A percentile compares a stretch with the other conserved stretches of the same genome.
Conservation (phyloP, 2,113 vertebrate genomes). For the Petrocephalus microphthalmus region DNA sequence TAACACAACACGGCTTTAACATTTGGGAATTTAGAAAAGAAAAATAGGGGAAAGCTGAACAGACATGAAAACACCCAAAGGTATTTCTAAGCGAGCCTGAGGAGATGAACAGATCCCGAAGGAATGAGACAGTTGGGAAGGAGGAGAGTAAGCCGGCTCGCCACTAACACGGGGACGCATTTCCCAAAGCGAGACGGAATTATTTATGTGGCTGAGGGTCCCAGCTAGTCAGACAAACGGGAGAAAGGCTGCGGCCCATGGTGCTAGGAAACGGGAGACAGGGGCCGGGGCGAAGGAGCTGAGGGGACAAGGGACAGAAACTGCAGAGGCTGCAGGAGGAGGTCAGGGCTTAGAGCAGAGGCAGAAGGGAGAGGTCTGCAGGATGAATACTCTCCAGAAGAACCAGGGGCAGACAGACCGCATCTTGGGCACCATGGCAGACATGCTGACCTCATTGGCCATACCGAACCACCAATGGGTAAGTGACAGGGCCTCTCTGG, state of each 20-base stretch:
- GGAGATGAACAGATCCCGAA: background rate
- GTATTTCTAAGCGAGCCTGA: background rate
- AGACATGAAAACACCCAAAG: background rate
- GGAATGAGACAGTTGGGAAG: background rate
- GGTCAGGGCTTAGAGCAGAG: background rate
- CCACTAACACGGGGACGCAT: background rate
- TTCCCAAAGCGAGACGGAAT: background rate
- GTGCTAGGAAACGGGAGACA: background rate
- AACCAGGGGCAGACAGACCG: constrained; percentile 42
- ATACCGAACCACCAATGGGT: constrained; percentile 39
- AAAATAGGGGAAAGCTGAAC: background rate
- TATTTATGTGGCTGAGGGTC: constrained; percentile 14
- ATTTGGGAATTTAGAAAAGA: constrained; percentile 1
- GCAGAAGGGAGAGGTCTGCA: background rate
- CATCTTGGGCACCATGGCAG: constrained; percentile 44
- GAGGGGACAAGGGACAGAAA: background rate
- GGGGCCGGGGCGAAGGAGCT: background rate
- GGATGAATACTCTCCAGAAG: constrained; percentile 55
- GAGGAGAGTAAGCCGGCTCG: background rate
- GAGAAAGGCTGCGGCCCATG: constrained; percentile 15
- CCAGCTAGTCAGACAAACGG: constrained; percentile 6
- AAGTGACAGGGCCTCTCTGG: constrained; percentile 16
- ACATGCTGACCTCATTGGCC: constrained; percentile 50
- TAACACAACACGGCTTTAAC: constrained; percentile 15
- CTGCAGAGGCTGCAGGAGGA: background rate